Base-by-base conservation (phyloP, 2,888 invertebrate genomes). In the Aleiodes alternator region DNA sequence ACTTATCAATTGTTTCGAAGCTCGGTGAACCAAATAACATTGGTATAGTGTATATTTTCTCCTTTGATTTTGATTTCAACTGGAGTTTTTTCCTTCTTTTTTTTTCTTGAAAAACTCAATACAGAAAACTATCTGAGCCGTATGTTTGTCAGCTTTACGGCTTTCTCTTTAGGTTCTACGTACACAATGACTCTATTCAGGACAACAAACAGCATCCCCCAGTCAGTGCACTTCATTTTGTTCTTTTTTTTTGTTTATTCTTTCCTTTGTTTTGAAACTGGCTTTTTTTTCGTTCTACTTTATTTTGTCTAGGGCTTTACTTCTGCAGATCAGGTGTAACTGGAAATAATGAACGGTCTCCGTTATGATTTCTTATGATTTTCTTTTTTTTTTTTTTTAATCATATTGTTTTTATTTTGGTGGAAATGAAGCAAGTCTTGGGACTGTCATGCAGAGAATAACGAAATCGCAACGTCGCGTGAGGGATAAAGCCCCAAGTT, bases 71-170 rank as follows among this genome's bases (percentile, higher is more conserved):
- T 64, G 43, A 64, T 64, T 64, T 64, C 64, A 11, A 64, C 34
- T 64, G 48, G 64, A 14, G 48, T 9, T 64, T 64, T 48, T 48
- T 16, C 61, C 23, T 43, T 34, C 6, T 34, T 34, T 23, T 64
- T 11, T 64, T 43, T 23, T 14, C 43, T 43, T 64, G 16, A 48
- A 48, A 43, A 64, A 48, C 23, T 64, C 64, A 8, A 64, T 56
- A 56, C 16, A 48, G 64, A 8, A 43, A 64, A 64, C 16, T 64
- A 43, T 64, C 23, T 64, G 64, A 64, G 43, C 64, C 64, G 64
- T 64, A 64, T 64, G 64, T 64, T 64, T 64, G 64, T 64, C 64
- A 64, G 64, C 64, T 23, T 64, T 48, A 48, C 48, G 16, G 64
- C 43, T 64, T 43, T 64, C 64, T 48, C 64, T 64, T 48, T 64